These are phyloP conservation scores for Tetragnatha montana DNA, from an alignment of 2,888 invertebrate genomes.

Conservation along the genomic window DNA sequence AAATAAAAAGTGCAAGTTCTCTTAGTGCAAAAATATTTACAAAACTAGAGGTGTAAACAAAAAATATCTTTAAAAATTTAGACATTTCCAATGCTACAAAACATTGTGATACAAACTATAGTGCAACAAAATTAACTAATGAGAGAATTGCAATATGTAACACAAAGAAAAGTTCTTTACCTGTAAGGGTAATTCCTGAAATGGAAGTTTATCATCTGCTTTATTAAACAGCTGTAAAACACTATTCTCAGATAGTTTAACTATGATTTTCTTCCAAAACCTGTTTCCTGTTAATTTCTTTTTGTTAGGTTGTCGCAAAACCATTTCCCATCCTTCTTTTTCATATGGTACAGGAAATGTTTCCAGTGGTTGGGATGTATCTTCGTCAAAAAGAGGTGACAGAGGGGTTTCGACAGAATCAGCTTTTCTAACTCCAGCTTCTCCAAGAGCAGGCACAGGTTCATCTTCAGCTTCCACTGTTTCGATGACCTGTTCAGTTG, in stretches of 20 bases:
- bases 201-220: constrained; percentile 90
- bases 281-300: constrained; percentile 90
- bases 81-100: not conserved
- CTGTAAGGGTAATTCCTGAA: constrained; percentile 95
- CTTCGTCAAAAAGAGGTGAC: constrained; percentile 95
- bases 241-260: constrained; percentile 85
- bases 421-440: constrained; percentile 75
- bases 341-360: constrained; percentile 89
- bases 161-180: constrained; percentile 38
- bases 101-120: not conserved
- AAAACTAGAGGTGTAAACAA: not conserved
- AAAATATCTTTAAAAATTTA: not conserved
- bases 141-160: not conserved
- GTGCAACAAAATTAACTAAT: not conserved
- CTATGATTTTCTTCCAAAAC: constrained; percentile 98
- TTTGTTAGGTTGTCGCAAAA: constrained; percentile 94
- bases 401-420: constrained; percentile 88
- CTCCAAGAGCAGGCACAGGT: constrained; percentile 74
- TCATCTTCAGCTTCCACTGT: constrained; percentile 75
- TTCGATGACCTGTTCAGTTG: constrained; percentile 73
- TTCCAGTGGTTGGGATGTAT: constrained; percentile 92
- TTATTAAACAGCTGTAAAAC: constrained; percentile 90
- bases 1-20: constrained; percentile 35
- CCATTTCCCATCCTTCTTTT: constrained; percentile 97
- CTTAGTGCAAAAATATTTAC: constrained; percentile 2